phyloP scores from a whole-genome alignment of 1,140 invertebrate genomes.

The Drosophila kanapiae region DNA sequence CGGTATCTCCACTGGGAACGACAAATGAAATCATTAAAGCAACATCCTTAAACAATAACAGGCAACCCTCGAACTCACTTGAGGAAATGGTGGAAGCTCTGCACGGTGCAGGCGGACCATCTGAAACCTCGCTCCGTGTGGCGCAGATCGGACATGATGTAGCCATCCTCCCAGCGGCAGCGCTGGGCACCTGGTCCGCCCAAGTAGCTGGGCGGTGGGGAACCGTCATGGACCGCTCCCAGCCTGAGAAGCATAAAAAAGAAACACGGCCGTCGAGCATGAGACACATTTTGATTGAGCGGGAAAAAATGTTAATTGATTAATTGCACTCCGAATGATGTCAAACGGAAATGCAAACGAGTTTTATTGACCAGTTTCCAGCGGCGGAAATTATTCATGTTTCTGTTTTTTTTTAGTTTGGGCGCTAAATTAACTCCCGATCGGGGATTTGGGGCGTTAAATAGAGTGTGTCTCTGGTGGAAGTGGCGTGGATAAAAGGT shows the following conservation, averaged over 20 bases:
- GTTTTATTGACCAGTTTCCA: slow-evolving; percentile 62
- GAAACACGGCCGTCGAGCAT: slow-evolving; percentile 4
- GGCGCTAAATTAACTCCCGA: slow-evolving; percentile 35
- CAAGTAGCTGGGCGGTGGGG: slow-evolving; percentile 96
- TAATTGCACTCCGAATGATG: slow-evolving; percentile 75
- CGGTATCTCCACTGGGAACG: slow-evolving; percentile 93
- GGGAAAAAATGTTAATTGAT: slow-evolving; percentile 70
- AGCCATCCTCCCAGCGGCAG: slow-evolving; percentile 98
- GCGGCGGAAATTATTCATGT: slow-evolving; percentile 55
- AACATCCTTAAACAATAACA: too few species aligned
- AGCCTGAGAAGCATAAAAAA: slow-evolving; percentile 87
- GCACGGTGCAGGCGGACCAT: slow-evolving; percentile 97
- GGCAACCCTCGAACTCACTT: slow-evolving; percentile 89
- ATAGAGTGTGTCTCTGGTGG: slow-evolving; percentile 13
- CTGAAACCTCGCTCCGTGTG: slow-evolving; percentile 97
- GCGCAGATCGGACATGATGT: slow-evolving; percentile 97
- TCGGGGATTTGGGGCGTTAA: slow-evolving; percentile 32
- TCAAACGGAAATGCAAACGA: slow-evolving; percentile 77
- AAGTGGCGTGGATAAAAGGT: slow-evolving; percentile 23
- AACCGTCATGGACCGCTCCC: slow-evolving; percentile 97
- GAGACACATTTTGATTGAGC: slow-evolving; percentile 46
- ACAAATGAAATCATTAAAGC: slow-evolving; percentile 14
- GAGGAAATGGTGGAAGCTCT: slow-evolving; percentile 97
- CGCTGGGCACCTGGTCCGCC: slow-evolving; percentile 98
- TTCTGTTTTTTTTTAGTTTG: slow-evolving; percentile 29